A percentile compares a stretch with the other conserved stretches of the same genome.
Conservation (phyloP, 2,888 invertebrate species). For the Rhaphigaster nebulosa region DNA sequence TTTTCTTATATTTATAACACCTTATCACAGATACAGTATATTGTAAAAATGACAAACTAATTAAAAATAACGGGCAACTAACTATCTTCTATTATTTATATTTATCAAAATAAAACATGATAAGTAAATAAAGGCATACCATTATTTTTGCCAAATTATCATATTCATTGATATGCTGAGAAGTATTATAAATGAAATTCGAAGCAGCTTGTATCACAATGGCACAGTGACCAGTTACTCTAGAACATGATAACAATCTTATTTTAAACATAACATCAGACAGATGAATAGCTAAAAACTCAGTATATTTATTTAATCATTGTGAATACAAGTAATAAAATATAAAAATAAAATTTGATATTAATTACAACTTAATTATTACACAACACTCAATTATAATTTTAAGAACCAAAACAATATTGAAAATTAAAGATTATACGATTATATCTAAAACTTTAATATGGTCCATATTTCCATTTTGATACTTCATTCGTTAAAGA, state of each 20-base stretch:
- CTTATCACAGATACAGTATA: no score
- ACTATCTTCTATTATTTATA: neutral
- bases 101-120: neutral
- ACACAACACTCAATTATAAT: neutral
- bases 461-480: no score
- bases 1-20: neutral
- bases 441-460: no score
- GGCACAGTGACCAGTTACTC: neutral
- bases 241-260: neutral
- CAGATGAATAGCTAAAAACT: neutral
- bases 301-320: neutral
- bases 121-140: neutral
- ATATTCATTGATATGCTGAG: neutral
- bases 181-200: neutral
- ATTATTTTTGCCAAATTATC: neutral
- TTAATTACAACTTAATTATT: neutral
- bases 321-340: neutral
- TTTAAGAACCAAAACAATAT: neutral
- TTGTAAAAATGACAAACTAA: no score
- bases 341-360: neutral
- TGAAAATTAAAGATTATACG: no score
- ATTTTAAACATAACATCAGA: neutral
- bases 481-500: no score
- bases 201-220: neutral
- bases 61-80: neutral